These are phyloP conservation scores for Urocitellus parryii DNA, from an alignment of 2,113 vertebrate species.

Conservation along the genomic window DNA sequence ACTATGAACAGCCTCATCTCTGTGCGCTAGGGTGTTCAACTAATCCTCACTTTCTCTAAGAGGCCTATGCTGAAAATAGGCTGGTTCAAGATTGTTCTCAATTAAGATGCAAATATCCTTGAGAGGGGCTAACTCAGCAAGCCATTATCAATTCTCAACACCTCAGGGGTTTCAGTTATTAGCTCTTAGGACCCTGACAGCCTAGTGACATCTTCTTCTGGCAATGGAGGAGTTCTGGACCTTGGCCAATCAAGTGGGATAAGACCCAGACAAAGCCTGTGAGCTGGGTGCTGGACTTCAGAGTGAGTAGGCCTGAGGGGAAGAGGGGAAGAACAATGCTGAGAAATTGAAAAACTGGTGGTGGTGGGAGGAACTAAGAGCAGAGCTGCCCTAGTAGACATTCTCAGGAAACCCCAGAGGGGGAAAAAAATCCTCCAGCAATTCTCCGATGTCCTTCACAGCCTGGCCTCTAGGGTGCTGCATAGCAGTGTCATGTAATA, in stretches of 20 bases:
- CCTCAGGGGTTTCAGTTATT: background rate
- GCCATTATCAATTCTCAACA: background rate
- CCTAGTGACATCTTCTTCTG: background rate
- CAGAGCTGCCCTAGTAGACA: background rate
- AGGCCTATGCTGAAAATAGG: background rate
- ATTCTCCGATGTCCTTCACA: conserved; percentile 13
- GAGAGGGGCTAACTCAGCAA: background rate
- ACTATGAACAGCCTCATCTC: background rate
- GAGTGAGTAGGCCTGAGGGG: background rate
- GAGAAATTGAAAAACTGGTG: background rate
- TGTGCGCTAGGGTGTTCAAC: background rate
- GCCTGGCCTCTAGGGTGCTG: background rate
- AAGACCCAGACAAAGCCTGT: background rate
- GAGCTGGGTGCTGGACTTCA: background rate
- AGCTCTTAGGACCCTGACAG: background rate
- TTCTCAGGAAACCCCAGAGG: background rate
- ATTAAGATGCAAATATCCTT: conserved; percentile 37
- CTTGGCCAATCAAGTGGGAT: background rate
- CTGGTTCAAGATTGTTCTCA: background rate
- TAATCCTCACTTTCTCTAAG: background rate
- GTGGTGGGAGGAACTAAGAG: background rate
- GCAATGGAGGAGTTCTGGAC: background rate
- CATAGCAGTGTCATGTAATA: background rate
- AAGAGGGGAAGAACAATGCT: background rate
- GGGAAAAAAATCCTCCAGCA: background rate